Evolutionary conservation across 1,140 invertebrate genomes (phyloP), one percentile per base, ranked within the genome.

Genomic region (Ridgeia piscesae): DNA sequence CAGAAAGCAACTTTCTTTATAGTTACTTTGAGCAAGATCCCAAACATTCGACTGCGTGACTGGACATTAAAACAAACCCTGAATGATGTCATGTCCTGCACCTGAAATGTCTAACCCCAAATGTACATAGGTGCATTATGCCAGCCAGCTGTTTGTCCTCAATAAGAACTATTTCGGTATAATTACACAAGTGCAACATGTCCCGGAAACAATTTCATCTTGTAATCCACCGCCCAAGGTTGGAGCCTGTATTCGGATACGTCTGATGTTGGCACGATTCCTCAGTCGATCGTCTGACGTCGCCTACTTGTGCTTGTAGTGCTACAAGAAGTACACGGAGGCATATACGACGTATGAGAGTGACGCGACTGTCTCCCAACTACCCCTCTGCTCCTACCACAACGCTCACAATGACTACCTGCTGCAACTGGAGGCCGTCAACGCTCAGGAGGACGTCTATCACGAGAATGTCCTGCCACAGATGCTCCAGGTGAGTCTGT

Each of bases 361-460:
- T 33, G 58, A 77, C 58, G 58, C 92, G 93, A 91, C 92, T 91
- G 48, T 48, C 91, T 94, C 95, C 97, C 97, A 96, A 93, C 97
- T 91, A 97, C 58, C 88, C 89, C 97, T 89, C 92, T 97, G 97
- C 50, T 97, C 97, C 88, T 99, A 99, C 95, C 97, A 98, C 94
- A 98, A 99, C 95, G 97, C 98, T 27, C 98, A 99, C 96, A 99
- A 99, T 96, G 97, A 97, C 89, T 99, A 99, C 96, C 97, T 99
- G 33, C 98, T 98, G 93, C 98, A 99, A 95, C 96, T 99, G 93
- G 97, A 98, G 93, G 98, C 98, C 58, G 98, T 98, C 91, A 99
- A 99, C 95, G 98, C 98, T 31, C 98, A 99, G 94, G 96, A 97
- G 35, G 97, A 97, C 90, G 96, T 97, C 93, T 98, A 97, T 95